A percentile compares a stretch with the other conserved stretches of the same genome.
phyloP scores from a whole-genome alignment of 2,888 invertebrate species.

The Erebia epiphron region DNA sequence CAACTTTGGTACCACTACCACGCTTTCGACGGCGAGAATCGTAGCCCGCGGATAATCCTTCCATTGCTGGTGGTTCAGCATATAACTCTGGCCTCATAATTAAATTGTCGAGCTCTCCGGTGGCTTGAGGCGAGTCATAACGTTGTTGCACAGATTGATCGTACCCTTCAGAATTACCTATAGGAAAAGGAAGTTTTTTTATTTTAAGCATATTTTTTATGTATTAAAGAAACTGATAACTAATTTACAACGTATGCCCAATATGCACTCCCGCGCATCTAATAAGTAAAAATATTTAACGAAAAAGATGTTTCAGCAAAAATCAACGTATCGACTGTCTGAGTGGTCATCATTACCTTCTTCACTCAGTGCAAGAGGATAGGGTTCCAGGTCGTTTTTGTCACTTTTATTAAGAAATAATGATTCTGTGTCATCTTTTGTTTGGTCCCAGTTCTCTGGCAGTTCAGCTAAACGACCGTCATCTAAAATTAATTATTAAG shows the following conservation, averaged over 20 bases:
- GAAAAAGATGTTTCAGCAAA: background rate
- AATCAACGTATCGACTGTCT: background rate
- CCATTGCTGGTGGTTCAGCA: constrained; percentile 83
- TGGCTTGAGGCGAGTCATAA: constrained; percentile 66
- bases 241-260: background rate
- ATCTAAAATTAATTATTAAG: constrained; percentile 52
- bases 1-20: constrained; percentile 74
- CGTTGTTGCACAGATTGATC: constrained; percentile 71
- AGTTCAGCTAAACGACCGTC: constrained; percentile 74
- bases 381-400: constrained; percentile 80
- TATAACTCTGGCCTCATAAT: constrained; percentile 85
- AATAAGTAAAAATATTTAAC: background rate
- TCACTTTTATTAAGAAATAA: constrained; percentile 80
- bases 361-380: constrained; percentile 78
- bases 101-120: constrained; percentile 81
- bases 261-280: background rate
- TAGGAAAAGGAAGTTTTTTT: constrained; percentile 34
- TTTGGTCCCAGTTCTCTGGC: constrained; percentile 81
- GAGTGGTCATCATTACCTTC: constrained; percentile 60
- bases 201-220: background rate
- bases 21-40: constrained; percentile 73
- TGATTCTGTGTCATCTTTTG: constrained; percentile 79
- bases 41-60: constrained; percentile 63
- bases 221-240: background rate
- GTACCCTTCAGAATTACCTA: constrained; percentile 73